Base-by-base conservation (phyloP, 2,797 vertebrate genomes). In the Danio kyathit region DNA sequence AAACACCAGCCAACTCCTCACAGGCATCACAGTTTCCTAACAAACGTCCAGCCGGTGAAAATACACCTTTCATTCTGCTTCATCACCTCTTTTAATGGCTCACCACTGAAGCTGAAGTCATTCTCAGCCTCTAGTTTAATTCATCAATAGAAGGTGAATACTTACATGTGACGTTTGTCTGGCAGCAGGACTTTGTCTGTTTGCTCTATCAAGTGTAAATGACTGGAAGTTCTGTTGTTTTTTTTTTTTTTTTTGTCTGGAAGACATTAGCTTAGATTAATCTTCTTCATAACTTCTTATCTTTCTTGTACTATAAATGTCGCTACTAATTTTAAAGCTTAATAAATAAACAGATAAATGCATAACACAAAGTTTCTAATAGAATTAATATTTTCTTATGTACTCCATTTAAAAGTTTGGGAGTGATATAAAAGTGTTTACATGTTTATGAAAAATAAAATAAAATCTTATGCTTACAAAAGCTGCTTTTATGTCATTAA, bases 1-100 rank as follows among this genome's bases (percentile, higher is more conserved):
- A 59, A 52, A 66, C 49, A 69, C 63, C 79, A 82, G 43, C 29
- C 46, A 71, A 40, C 19, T 13, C 49, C 40, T 81, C 49, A 64
- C 51, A 75, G 12, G 48, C 79, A 85, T 87, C 84, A 84, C 40
- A 81, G 41, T 79, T 87, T 83, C 84, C 83, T 81, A 80, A 64
- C 29, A 65, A 83, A 83, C 64, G 51, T 61, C 61, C 74, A 61
- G 12, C 41, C 9, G 56, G 67, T 29, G 51, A 63, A 78, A 76
- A 41, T 38, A 51, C 70, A 74, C 64, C 40, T 13, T 79, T 83
- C 65, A 54, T 80, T 67, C 43, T 70, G 9, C 52, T 44, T 60
- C 5, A 61, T 61, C 51, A 70, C 44, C 63, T 70, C 6, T 83
- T 67, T 73, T 59, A 75, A 63, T 44, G 40, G 40, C 66, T 70